Conservation (phyloP, 2,888 invertebrate species). For the Limnephilus marmoratus region DNA sequence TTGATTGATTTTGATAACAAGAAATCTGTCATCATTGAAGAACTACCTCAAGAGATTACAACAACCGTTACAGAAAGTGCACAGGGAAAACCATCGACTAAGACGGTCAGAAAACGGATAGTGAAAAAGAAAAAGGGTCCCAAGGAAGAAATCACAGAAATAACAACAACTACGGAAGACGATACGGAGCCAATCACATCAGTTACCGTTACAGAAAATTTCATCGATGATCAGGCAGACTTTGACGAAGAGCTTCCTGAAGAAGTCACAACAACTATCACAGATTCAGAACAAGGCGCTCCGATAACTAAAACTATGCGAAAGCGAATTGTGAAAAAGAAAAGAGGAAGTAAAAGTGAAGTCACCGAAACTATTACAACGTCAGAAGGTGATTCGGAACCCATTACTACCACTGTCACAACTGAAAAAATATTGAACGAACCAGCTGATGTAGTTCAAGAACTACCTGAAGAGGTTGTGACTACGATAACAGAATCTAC, state of each 20-base stretch:
- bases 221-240: slow-evolving; percentile 52
- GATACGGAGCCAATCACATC: slow-evolving; percentile 69
- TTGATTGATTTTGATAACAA: slow-evolving; percentile 50
- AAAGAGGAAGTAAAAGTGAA: slow-evolving; percentile 71
- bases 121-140: slow-evolving; percentile 70
- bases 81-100: slow-evolving; percentile 62
- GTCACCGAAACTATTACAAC: slow-evolving; percentile 71
- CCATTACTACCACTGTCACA: slow-evolving; percentile 67
- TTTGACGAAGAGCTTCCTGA: slow-evolving; percentile 66
- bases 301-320: slow-evolving; percentile 68
- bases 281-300: slow-evolving; percentile 69
- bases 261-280: slow-evolving; percentile 68
- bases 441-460: slow-evolving; percentile 69
- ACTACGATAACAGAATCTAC: slow-evolving; percentile 52
- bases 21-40: slow-evolving; percentile 36
- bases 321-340: slow-evolving; percentile 71
- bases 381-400: slow-evolving; percentile 63
- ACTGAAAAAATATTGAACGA: slow-evolving; percentile 67
- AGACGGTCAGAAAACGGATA: slow-evolving; percentile 71
- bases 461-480: slow-evolving; percentile 67
- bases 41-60: slow-evolving; percentile 41
- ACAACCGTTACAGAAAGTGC: background rate
- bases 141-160: slow-evolving; percentile 72
- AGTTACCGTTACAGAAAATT: slow-evolving; percentile 67
- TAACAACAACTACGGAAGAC: slow-evolving; percentile 71